Percentiles rank a stretch among this genome's conserved stretches.
Evolutionary conservation across 2,888 invertebrate genomes (phyloP).

Genomic region (Drosophila prostipennis): DNA sequence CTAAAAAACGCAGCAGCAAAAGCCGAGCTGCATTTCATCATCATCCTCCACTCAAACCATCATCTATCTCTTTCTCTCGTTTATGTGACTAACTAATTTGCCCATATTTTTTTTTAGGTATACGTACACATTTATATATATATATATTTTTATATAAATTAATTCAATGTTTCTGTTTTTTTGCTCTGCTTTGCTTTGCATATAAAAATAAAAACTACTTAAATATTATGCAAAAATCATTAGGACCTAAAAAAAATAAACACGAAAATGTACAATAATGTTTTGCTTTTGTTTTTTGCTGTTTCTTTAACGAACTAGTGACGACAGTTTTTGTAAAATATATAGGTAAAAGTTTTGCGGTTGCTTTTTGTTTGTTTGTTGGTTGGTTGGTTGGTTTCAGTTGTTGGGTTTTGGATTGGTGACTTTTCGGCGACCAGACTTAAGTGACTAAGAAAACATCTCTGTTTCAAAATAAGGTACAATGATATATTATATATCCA

Average conservation of each 20-base stretch:
- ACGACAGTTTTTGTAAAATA: slow-evolving; percentile 48
- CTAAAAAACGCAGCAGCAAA: slow-evolving; percentile 51
- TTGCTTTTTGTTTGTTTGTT: slow-evolving; percentile 31
- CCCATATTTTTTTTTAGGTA: slow-evolving; percentile 40
- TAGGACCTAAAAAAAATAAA: slow-evolving; percentile 51
- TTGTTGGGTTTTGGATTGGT: slow-evolving; percentile 67
- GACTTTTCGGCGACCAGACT: slow-evolving; percentile 71
- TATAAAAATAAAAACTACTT: slow-evolving; percentile 72
- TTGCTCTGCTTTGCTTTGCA: slow-evolving; percentile 64
- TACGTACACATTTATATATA: slow-evolving; percentile 11
- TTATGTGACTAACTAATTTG: slow-evolving; percentile 62
- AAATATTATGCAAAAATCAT: slow-evolving; percentile 72
- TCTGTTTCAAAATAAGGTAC: slow-evolving; percentile 75
- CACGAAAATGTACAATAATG: slow-evolving; percentile 52
- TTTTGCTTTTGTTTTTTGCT: slow-evolving; percentile 47
- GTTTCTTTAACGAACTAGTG: slow-evolving; percentile 64
- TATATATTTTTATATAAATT: slow-evolving; percentile 55
- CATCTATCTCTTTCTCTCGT: slow-evolving; percentile 44
- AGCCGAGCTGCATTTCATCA: slow-evolving; percentile 43
- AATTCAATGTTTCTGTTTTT: slow-evolving; percentile 56
- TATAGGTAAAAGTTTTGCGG: slow-evolving; percentile 40
- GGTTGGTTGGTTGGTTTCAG: slow-evolving; percentile 65
- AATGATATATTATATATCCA: slow-evolving; percentile 62
- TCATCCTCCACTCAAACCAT: slow-evolving; percentile 22
- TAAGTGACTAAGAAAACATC: slow-evolving; percentile 74